A percentile compares a stretch with the other conserved stretches of the same genome.
phyloP scores from a whole-genome alignment of 2,888 invertebrate species.

The Villa cingulata region DNA sequence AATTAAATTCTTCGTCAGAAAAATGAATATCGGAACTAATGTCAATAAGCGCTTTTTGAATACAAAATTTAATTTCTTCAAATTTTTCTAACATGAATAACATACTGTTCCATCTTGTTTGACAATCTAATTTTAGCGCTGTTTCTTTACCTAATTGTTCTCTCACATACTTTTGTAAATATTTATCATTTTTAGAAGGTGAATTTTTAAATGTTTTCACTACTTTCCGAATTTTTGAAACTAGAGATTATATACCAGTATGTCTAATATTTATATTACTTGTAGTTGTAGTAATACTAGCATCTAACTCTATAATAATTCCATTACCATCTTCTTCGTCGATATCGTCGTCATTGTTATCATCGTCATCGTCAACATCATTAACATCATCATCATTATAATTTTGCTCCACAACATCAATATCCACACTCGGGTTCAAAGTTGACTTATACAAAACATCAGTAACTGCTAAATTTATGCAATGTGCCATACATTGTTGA shows the following conservation, averaged over 20 bases:
- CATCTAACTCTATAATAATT: not conserved
- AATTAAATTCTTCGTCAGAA: not conserved
- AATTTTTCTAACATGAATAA: constrained; percentile 12
- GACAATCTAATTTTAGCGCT: constrained; percentile 10
- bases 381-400: not conserved
- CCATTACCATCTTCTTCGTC: not conserved
- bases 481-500: not conserved
- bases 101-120: constrained; percentile 13
- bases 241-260: not conserved
- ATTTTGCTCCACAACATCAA: too few relatives aligned
- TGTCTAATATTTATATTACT: too few relatives aligned
- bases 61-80: constrained; percentile 13
- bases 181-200: constrained; percentile 7
- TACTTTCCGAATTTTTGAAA: constrained; percentile 2
- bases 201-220: constrained; percentile 1
- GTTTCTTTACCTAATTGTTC: constrained; percentile 9
- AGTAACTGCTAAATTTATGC: not conserved
- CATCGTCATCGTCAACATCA: not conserved
- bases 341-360: not conserved
- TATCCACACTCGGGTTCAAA: not conserved
- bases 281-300: too few relatives aligned
- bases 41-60: constrained; percentile 15
- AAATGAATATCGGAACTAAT: constrained; percentile 9
- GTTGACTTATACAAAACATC: not conserved
- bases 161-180: constrained; percentile 9